phyloP scores from a whole-genome alignment of 2,113 vertebrate genomes.

The Solenodon paradoxus region DNA sequence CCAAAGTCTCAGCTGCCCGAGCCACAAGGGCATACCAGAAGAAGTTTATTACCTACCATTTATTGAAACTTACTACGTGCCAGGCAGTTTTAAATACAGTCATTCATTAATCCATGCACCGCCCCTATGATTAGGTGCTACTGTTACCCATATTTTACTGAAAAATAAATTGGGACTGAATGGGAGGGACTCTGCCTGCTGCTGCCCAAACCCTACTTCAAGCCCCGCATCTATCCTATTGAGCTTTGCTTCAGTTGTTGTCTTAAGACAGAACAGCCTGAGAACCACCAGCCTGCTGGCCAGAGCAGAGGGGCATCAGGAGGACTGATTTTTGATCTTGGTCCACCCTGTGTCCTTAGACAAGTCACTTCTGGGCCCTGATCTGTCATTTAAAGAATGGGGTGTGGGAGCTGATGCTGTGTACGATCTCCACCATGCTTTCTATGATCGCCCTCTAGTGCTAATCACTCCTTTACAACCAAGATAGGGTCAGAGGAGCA shows the following conservation, averaged over 20 bases:
- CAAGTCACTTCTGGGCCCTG: neutral
- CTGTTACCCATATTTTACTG: neutral
- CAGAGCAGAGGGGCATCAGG: neutral
- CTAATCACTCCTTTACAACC: neutral
- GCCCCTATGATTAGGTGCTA: neutral
- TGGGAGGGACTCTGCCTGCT: neutral
- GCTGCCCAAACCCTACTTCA: neutral
- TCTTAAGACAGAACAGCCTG: neutral
- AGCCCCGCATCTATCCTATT: neutral
- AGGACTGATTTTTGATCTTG: neutral
- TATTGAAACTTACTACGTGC: neutral
- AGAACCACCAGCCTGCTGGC: neutral
- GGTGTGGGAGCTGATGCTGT: neutral
- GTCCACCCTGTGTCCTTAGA: neutral
- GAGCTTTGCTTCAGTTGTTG: neutral
- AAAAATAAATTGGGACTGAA: neutral
- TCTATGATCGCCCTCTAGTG: neutral
- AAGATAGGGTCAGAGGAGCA: neutral
- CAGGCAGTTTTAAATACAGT: neutral
- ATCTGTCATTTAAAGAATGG: neutral
- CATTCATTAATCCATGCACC: neutral
- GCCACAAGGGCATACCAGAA: too few species aligned
- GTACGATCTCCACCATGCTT: neutral
- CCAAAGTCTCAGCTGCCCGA: too few species aligned
- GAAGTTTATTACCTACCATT: neutral